Conservation (phyloP, 2,113 vertebrate genomes). For the Murina feae region DNA sequence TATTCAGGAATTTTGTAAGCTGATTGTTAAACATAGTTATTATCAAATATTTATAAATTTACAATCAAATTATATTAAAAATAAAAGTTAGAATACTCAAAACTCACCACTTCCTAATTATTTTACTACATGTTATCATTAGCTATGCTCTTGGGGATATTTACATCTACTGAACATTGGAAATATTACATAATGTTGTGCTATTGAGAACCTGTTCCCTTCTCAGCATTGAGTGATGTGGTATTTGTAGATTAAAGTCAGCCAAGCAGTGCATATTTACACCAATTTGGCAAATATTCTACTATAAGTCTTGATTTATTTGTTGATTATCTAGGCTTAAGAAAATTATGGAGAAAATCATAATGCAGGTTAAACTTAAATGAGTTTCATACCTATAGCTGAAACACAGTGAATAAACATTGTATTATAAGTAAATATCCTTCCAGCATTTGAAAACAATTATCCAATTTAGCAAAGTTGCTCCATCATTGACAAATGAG, state of each 20-base stretch:
- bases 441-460: constrained; percentile 43
- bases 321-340: neutral
- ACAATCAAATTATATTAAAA: neutral
- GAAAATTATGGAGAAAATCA: neutral
- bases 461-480: neutral
- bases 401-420: neutral
- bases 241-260: neutral
- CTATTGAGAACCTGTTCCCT: neutral
- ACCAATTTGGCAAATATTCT: neutral
- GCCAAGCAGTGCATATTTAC: neutral
- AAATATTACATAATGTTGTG: neutral
- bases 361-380: neutral
- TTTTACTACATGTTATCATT: neutral
- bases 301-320: neutral
- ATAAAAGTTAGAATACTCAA: neutral
- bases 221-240: neutral
- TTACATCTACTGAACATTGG: neutral
- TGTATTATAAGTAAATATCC: neutral
- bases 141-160: neutral
- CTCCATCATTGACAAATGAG: neutral
- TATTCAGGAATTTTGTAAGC: neutral
- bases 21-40: neutral
- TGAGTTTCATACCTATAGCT: neutral
- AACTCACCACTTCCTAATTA: neutral
- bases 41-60: neutral